Base-by-base conservation (phyloP, 1,140 invertebrate genomes). In the Drosophila sp. region DNA sequence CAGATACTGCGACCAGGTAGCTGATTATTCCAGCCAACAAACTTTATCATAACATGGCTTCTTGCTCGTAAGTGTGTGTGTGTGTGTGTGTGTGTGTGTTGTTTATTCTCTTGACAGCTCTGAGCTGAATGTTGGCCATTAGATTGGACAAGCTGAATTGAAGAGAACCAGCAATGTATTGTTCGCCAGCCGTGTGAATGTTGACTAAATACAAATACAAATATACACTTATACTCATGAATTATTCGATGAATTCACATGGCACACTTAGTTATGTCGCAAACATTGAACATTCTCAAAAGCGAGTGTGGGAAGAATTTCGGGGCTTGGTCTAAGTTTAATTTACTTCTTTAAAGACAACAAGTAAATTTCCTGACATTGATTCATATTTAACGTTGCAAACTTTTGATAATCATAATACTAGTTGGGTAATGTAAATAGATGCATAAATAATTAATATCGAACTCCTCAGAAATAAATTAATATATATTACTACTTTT, bases 61-160 rank as follows among this genome's bases (percentile, higher is more conserved):
- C 3, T 18, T 32, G 11, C 48, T 59, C 38, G 13, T 7, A 36
- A 11, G 57, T 48, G 41, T 34, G 16, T 36, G n/a, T 2, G 40
- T 57, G n/a, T 29, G 25, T n/a, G 14, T 36, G 1, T 11, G 5
- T 3, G 14, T 46, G 27, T 59, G 40, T 16, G 27, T 58, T 41
- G 41, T 34, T 27, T 46, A 45, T 67, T 61, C 65, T 63, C 40
- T 56, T 69, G 38, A 21, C 48, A 43, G 58, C 71, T 32, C 5
- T 43, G 48, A 74, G 40, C 70, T 77, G 63, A 81, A 81, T 67
- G 73, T 36, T 56, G 62, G 43, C 53, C 63, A 70, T 82, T 81
- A 82, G 65, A 36, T 59, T 78, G 72, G 16, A 38, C 40, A 67
- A 78, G 79, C 76, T 69, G 36, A 54, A 62, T 40, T 56, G 14